phyloP scores from a whole-genome alignment of 2,797 vertebrate genomes.

The Brotula barbata region DNA sequence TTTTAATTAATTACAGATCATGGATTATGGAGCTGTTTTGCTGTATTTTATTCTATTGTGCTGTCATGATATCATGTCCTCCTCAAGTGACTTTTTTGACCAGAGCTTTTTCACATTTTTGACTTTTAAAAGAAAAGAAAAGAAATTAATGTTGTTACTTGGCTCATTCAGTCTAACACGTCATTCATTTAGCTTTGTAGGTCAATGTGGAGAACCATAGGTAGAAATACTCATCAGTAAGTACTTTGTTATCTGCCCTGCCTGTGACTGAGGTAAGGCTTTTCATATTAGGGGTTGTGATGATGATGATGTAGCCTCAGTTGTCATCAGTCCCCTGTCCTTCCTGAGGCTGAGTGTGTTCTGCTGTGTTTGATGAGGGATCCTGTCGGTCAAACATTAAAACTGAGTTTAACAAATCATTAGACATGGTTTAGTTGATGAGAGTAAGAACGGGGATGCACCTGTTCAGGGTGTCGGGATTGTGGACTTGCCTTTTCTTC shows the following conservation, averaged over 20 bases:
- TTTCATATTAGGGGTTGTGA: neutral
- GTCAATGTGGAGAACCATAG: neutral
- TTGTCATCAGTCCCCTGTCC: conserved; percentile 1
- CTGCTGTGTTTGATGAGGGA: no score
- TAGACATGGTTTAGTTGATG: no score
- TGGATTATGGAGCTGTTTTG: neutral
- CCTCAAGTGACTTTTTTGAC: conserved; percentile 6
- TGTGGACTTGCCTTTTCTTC: conserved; percentile 39
- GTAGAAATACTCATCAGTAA: neutral
- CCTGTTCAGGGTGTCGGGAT: neutral
- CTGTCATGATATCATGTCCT: neutral
- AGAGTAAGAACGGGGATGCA: fast-evolving
- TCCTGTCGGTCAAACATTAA: no score
- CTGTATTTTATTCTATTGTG: neutral
- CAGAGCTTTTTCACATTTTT: conserved; percentile 9
- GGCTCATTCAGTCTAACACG: conserved; percentile 28
- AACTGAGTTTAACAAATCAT: no score
- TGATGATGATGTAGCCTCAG: neutral
- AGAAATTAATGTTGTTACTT: conserved; percentile 14
- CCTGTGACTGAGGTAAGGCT: neutral
- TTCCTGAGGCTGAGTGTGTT: conserved; percentile 36
- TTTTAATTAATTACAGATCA: neutral
- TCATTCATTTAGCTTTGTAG: conserved; percentile 14
- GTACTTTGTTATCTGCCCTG: conserved; percentile 1
- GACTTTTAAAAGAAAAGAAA: conserved; percentile 6